phyloP scores from a whole-genome alignment of 2,888 invertebrate genomes.

The Pyrochroa serraticornis region DNA sequence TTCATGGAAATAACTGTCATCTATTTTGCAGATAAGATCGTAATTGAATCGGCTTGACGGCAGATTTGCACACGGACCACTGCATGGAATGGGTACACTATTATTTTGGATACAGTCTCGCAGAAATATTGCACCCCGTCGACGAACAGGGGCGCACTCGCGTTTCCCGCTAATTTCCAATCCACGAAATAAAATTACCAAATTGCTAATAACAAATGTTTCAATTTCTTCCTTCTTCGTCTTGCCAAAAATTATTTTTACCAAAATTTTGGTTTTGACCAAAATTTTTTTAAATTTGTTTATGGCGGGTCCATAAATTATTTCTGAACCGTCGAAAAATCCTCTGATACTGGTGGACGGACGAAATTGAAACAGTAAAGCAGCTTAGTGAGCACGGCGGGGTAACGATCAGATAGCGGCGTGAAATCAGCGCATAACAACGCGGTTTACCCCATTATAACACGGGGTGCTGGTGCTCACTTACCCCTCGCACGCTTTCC shows the following conservation, averaged over 20 bases:
- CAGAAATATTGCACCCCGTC: slow-evolving; percentile 39
- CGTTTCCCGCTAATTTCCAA: not conserved
- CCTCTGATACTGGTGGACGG: slow-evolving; percentile 8
- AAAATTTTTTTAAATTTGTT: not conserved
- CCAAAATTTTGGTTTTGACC: too few species aligned
- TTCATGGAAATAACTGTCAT: slow-evolving; percentile 62
- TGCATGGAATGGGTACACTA: slow-evolving; percentile 49
- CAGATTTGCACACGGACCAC: slow-evolving; percentile 59
- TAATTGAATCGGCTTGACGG: slow-evolving; percentile 61
- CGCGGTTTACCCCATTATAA: slow-evolving; percentile 60
- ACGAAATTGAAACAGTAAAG: slow-evolving; percentile 47
- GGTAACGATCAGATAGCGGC: slow-evolving; percentile 57
- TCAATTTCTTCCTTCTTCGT: too few species aligned
- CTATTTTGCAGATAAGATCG: slow-evolving; percentile 61
- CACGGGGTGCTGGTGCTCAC: slow-evolving; percentile 40
- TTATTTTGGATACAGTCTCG: slow-evolving; percentile 48
- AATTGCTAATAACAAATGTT: too few species aligned
- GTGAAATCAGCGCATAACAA: slow-evolving; percentile 60
- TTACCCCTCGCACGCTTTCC: slow-evolving; percentile 43
- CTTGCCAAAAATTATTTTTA: not conserved
- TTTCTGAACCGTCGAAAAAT: slow-evolving; percentile 15
- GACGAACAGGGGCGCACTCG: not conserved
- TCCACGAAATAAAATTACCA: not conserved
- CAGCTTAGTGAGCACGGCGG: slow-evolving; percentile 44
- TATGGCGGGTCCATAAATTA: slow-evolving; percentile 3